Evolutionary conservation across 1,140 invertebrate species (phyloP), one percentile per base, ranked within the genome.

Genomic region (Portunus trituberculatus): DNA sequence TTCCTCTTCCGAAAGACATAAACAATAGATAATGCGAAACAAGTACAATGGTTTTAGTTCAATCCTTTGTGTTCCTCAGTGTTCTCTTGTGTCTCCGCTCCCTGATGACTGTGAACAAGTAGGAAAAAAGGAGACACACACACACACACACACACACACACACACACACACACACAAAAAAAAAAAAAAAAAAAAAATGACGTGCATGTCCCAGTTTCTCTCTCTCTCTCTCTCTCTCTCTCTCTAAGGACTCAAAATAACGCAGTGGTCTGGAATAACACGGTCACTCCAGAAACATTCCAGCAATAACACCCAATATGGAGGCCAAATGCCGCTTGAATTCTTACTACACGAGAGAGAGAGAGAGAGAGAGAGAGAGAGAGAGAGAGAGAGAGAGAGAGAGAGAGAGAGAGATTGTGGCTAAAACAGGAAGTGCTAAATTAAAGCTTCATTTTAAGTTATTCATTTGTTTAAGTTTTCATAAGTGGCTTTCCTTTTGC

Each of bases 331-430:
- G 8, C 67, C 12, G 20, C 52, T 59, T 59, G 1, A 59, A 59
- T 59, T 59, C 52, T 12, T 12, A 10, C 20, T 4, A 6, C 39
- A 82, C 28, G 28, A 16, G 83, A 28, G 83, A 28, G 83, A 84
- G 83, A 84, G 83, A 84, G 83, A 84, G 83, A 84, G 83, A 84
- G 83, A 84, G 83, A 84, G 83, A 84, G 83, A 84, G 83, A 84
- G 83, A 84, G 83, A 84, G 83, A 84, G 83, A 84, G 83, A 84
- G 83, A 84, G 83, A 84, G 83, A 84, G 83, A 84, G 83, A 84
- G 28, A 87, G 31, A 31, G 31, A 32, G 84, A 32, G 84, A 87
- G 84, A 87, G 84, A 87, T 16, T 4, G 8, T 4, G 25, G 28
- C 31, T 32, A 87, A 87, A 46, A 39, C 16, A 14, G 52, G 10